Evolutionary conservation across 1,140 invertebrate species (phyloP).

Genomic region (Drosophila dunni): DNA sequence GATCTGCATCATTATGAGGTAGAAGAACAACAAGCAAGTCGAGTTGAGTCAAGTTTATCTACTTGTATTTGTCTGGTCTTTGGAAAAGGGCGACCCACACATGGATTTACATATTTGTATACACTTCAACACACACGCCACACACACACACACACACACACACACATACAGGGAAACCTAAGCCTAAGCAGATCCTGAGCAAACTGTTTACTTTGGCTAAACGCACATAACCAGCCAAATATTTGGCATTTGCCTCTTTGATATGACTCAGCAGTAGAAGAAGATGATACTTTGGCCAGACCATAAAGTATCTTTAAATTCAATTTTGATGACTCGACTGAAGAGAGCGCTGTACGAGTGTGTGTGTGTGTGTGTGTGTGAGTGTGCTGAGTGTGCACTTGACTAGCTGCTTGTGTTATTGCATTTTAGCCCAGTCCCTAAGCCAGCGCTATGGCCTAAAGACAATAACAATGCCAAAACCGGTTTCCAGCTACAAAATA

Average conservation of each 20-base stretch:
- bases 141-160: constrained; percentile 23
- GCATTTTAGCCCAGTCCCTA: constrained; percentile 54
- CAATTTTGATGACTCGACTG: constrained; percentile 67
- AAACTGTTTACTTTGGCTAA: constrained; percentile 71
- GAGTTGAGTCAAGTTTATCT: constrained; percentile 34
- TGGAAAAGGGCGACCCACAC: constrained; percentile 55
- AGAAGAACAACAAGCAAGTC: background rate
- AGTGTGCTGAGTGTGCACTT: constrained; percentile 26
- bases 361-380: background rate
- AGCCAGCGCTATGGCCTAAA: constrained; percentile 33
- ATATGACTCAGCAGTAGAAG: constrained; percentile 56
- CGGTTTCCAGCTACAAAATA: constrained; percentile 58
- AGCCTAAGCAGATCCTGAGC: constrained; percentile 47
- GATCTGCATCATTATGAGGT: constrained; percentile 9
- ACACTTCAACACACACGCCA: constrained; percentile 43
- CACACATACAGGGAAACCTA: constrained; percentile 9
- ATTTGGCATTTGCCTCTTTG: constrained; percentile 65
- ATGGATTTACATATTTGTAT: constrained; percentile 72
- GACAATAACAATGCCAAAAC: constrained; percentile 46
- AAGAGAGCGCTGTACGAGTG: constrained; percentile 15
- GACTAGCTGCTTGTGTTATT: constrained; percentile 22
- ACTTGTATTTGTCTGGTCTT: constrained; percentile 28
- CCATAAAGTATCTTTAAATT: constrained; percentile 67
- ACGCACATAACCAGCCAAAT: constrained; percentile 73
- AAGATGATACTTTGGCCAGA: constrained; percentile 28